phyloP scores from a whole-genome alignment of 2,797 vertebrate species.

The Oreonectes daqikongensis region DNA sequence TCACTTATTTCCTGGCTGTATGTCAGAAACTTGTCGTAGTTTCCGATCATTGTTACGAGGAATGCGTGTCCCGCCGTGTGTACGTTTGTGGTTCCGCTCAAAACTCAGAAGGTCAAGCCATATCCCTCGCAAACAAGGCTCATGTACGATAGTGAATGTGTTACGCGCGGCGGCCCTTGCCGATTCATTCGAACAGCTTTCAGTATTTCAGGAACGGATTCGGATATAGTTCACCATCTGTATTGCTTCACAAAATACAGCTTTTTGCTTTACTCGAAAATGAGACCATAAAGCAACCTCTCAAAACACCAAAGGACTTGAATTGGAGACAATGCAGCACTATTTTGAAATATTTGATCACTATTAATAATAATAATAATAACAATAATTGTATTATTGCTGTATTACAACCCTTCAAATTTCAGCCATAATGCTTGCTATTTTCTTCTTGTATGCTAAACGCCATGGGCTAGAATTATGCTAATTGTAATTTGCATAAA shows the following conservation, averaged over 20 bases:
- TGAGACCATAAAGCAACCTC: constrained; percentile 41
- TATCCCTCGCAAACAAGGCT: constrained; percentile 36
- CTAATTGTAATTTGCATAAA: constrained; percentile 48
- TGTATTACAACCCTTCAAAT: constrained; percentile 21
- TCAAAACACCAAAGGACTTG: constrained; percentile 63
- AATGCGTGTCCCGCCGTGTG: constrained; percentile 18
- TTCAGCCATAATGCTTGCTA: constrained; percentile 48
- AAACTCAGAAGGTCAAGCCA: constrained; percentile 55
- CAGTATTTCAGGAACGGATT: constrained; percentile 11
- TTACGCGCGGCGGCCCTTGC: constrained; percentile 29
- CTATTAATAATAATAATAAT: too few relatives aligned
- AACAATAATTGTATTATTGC: constrained; percentile 31
- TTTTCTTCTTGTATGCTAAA: too few relatives aligned
- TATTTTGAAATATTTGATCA: constrained; percentile 27
- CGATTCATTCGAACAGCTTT: constrained; percentile 21
- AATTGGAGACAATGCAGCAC: constrained; percentile 45
- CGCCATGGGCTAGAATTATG: constrained; percentile 43
- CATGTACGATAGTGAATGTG: constrained; percentile 50
- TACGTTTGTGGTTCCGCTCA: constrained; percentile 33
- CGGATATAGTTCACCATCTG: neutral
- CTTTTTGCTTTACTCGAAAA: constrained; percentile 55
- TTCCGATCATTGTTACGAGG: constrained; percentile 38
- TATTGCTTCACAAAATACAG: constrained; percentile 45
- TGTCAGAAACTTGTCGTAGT: constrained; percentile 47
- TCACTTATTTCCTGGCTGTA: constrained; percentile 65